These are phyloP conservation scores for Nasonia oneida DNA, from an alignment of 2,888 invertebrate genomes.

Conservation along the genomic window DNA sequence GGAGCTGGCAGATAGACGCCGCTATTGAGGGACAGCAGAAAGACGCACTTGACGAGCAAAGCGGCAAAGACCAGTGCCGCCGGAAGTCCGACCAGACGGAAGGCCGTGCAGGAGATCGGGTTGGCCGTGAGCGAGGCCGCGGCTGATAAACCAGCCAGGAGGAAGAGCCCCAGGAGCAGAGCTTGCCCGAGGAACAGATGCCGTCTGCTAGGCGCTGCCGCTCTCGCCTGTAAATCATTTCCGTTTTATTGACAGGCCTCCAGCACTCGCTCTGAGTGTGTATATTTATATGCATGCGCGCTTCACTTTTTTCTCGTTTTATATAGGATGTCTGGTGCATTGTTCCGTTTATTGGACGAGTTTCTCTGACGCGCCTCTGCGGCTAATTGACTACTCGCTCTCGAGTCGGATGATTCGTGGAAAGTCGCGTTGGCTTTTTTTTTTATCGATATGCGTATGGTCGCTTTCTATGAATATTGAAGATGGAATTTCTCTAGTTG, in stretches of 20 bases:
- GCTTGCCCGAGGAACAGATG: slow-evolving; percentile 94
- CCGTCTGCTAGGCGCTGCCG: slow-evolving; percentile 90
- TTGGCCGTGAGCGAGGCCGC: slow-evolving; percentile 90
- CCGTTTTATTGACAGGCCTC: not conserved
- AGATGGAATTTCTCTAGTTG: not conserved
- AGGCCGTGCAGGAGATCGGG: slow-evolving; percentile 89
- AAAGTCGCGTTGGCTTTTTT: not conserved
- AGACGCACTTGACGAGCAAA: slow-evolving; percentile 95
- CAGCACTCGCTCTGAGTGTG: not conserved
- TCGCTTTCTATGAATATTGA: not conserved
- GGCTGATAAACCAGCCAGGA: slow-evolving; percentile 89
- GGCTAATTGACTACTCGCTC: not conserved
- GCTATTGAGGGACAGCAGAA: slow-evolving; percentile 93
- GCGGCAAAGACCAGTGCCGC: slow-evolving; percentile 94
- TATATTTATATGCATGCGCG: not conserved
- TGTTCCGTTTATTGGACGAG: not conserved
- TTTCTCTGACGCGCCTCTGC: not conserved
- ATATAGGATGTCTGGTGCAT: not conserved
- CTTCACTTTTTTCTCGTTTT: not conserved
- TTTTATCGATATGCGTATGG: not conserved
- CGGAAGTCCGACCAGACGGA: slow-evolving; percentile 90
- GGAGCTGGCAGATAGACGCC: slow-evolving; percentile 95
- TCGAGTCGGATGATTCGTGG: not conserved
- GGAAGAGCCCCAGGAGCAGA: slow-evolving; percentile 90
- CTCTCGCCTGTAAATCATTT: slow-evolving; percentile 82